Evolutionary conservation across 2,113 vertebrate species (phyloP).

Genomic region (Tachycineta bicolor): DNA sequence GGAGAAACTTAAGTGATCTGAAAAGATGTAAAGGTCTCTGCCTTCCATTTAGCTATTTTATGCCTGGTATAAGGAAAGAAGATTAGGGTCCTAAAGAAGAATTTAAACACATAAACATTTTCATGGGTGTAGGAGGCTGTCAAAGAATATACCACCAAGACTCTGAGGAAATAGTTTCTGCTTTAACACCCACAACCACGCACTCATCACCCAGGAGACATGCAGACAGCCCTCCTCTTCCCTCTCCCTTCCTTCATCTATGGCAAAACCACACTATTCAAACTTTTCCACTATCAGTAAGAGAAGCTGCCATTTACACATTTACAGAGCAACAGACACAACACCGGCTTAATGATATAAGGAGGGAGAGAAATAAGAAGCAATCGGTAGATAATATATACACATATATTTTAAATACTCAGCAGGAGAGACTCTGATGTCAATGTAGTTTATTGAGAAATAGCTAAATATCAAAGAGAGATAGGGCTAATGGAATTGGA

Average conservation of each 20-base stretch:
- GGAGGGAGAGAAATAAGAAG: slow-evolving; percentile 15
- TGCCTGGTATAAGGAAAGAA: not conserved
- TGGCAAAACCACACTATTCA: not conserved
- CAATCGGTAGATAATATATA: not conserved
- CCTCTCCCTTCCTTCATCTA: not conserved
- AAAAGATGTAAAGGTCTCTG: not conserved
- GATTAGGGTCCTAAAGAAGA: slow-evolving; percentile 11
- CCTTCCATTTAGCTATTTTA: not conserved
- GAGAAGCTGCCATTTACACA: slow-evolving; percentile 57
- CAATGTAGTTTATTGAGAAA: slow-evolving; percentile 32
- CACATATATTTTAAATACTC: slow-evolving; percentile 19
- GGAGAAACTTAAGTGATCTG: not conserved
- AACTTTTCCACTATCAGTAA: slow-evolving; percentile 26
- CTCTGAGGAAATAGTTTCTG: slow-evolving; percentile 48
- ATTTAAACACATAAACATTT: slow-evolving; percentile 40
- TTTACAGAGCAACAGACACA: slow-evolving; percentile 56
- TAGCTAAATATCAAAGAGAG: slow-evolving; percentile 20
- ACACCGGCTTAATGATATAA: slow-evolving; percentile 39
- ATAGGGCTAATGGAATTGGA: not conserved
- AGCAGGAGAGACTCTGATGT: not conserved
- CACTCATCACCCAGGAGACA: slow-evolving; percentile 43
- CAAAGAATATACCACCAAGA: slow-evolving; percentile 39
- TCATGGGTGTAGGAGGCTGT: slow-evolving; percentile 55
- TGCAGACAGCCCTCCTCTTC: slow-evolving; percentile 19
- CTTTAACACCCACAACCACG: slow-evolving; percentile 51